Base-by-base conservation (phyloP, 2,888 invertebrate species). In the Drosophila falleni region DNA sequence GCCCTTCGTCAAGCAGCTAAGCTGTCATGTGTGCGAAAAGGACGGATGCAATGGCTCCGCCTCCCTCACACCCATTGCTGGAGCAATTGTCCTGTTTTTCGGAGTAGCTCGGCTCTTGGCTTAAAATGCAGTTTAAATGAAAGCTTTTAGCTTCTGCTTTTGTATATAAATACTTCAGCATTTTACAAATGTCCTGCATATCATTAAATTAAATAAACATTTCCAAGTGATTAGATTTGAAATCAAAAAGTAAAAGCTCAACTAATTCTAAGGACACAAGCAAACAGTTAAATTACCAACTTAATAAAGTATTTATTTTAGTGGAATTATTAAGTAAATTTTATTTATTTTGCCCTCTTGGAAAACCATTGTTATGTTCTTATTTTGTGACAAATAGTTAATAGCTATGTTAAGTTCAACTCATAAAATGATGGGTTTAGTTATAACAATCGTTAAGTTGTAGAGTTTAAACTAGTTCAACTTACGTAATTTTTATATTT, bases 21-120 rank as follows among this genome's bases (percentile, higher is more conserved):
- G 83, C 39, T 92, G 92, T 51, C 87, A 91, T 31, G 91, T 92
- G 5, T 92, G 92, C 71, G 61, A 74, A 33, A 76, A 79, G 46
- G 83, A 92, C 55, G 78, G 87, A 55, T 92, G 92, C 73, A 92
- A 92, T 44, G 81, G 90, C 13, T 85, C 92, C 50, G 65, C 82
- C 31, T 64, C 82, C 39, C 47, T 85, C 41, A 81, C 81, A 15
- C 91, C 91, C 31, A 81, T 91, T 49, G 89, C 84, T 9, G 74
- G 80, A 1, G 86, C 90, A 3, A 85, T 92, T 46, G 54, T 91
- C 3, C 26, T 91, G 6, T 89, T 90, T 74, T 90, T 92, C 53
- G 89, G 80, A 2, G 63, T 92, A 44, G 89, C 92, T 15, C 92
- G 90, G 26, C 19, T 92, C 37, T 69, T 91, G 60, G 81, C 88